Evolutionary conservation across 2,113 vertebrate species (phyloP).

Genomic region (Oenanthe oenanthe): DNA sequence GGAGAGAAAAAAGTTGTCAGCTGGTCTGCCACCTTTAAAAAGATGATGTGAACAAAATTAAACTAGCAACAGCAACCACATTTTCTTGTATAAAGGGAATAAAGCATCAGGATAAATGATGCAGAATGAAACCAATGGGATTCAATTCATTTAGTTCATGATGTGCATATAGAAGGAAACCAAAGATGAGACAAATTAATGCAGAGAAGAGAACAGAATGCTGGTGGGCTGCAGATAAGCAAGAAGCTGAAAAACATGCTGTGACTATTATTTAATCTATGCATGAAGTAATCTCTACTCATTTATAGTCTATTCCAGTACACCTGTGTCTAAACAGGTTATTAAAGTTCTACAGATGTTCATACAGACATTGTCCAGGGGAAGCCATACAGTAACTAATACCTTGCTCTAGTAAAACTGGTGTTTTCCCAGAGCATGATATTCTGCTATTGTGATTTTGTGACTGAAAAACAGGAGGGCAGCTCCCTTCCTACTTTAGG

Average conservation of each 20-base stretch:
- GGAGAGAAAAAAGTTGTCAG: background rate
- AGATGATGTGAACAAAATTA: background rate
- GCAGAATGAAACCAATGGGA: background rate
- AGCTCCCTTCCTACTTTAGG: background rate
- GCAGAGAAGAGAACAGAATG: background rate
- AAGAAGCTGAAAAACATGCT: background rate
- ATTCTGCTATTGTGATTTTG: background rate
- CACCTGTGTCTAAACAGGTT: background rate
- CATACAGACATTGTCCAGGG: background rate
- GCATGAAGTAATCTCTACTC: background rate
- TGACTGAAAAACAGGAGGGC: background rate
- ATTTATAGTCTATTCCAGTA: background rate
- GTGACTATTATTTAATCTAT: background rate
- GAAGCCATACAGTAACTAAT: background rate
- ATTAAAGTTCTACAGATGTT: background rate
- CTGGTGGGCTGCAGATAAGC: background rate
- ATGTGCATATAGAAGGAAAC: background rate
- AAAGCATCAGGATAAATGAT: background rate
- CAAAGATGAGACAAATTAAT: background rate
- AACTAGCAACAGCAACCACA: background rate
- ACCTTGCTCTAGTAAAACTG: background rate
- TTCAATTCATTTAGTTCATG: background rate
- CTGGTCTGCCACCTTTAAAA: background rate
- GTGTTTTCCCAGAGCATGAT: background rate
- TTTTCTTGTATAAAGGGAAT: background rate